A percentile compares a stretch with the other conserved stretches of the same genome.
phyloP scores from a whole-genome alignment of 1,140 invertebrate species.

The Pomacea maculata region DNA sequence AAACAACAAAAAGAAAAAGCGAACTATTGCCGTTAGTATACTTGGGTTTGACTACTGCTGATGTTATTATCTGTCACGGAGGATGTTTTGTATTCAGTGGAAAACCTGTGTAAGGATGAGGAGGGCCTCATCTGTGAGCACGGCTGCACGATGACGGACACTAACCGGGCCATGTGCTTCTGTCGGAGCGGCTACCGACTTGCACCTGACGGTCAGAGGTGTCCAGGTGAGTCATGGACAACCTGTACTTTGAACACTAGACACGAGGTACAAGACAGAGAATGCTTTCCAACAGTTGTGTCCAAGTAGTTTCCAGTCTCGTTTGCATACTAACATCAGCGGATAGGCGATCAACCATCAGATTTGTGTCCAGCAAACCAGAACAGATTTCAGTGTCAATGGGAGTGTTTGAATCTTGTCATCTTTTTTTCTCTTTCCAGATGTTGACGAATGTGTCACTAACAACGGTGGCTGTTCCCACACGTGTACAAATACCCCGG shows the following conservation, averaged over 20 bases:
- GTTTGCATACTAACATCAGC: background rate
- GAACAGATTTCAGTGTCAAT: background rate
- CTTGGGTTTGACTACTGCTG: too few relatives aligned
- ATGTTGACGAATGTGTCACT: conserved; percentile 20
- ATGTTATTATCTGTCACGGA: background rate
- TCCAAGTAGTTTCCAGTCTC: background rate
- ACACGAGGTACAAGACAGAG: too few relatives aligned
- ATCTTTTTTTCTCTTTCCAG: conserved; percentile 5
- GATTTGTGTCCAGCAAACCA: background rate
- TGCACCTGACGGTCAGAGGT: background rate
- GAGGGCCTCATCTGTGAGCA: background rate
- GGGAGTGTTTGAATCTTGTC: background rate
- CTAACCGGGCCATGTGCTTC: background rate
- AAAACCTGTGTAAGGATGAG: background rate
- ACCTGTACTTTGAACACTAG: too few relatives aligned
- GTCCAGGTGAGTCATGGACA: background rate
- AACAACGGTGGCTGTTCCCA: conserved; percentile 15
- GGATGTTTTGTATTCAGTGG: background rate
- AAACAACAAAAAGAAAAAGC: too few relatives aligned
- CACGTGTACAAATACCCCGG: conserved; percentile 25
- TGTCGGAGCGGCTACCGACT: background rate
- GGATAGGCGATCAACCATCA: background rate
- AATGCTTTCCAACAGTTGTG: too few relatives aligned
- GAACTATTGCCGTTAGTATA: too few relatives aligned
- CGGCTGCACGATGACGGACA: background rate